Conservation (phyloP, 2,888 invertebrate species). For the Nomada ruficornis region DNA sequence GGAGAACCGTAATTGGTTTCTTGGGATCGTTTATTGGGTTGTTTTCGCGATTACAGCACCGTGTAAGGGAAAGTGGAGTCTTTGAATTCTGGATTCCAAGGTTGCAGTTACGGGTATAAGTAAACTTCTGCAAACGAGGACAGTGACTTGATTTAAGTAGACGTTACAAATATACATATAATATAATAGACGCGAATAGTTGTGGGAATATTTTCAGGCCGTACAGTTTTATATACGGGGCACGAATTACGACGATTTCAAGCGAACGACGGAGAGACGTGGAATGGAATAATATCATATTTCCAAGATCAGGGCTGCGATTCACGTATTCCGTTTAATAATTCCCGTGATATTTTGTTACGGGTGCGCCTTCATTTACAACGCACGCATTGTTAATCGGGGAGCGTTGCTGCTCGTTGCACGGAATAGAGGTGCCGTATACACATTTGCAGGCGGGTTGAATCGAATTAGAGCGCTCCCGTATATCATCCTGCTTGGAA, state of each 20-base stretch:
- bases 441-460: constrained; percentile 63
- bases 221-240: not conserved
- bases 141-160: no score
- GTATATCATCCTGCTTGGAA: constrained; percentile 64
- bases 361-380: constrained; percentile 53
- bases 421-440: constrained; percentile 38
- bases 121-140: no score
- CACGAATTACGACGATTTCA: constrained; percentile 7
- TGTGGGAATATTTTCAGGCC: no score
- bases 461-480: constrained; percentile 64
- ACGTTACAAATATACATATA: no score
- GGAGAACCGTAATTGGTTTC: constrained; percentile 67
- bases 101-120: no score
- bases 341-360: constrained; percentile 62
- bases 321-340: constrained; percentile 56
- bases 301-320: constrained; percentile 25
- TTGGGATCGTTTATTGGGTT: constrained; percentile 51
- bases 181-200: not conserved
- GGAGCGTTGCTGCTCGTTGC: constrained; percentile 32
- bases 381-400: constrained; percentile 66
- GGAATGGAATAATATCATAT: constrained; percentile 10
- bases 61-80: not conserved
- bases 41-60: constrained; percentile 40
- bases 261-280: not conserved
- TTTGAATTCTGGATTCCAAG: not conserved